phyloP scores from a whole-genome alignment of 2,797 vertebrate species.

The Vultur gryphus region DNA sequence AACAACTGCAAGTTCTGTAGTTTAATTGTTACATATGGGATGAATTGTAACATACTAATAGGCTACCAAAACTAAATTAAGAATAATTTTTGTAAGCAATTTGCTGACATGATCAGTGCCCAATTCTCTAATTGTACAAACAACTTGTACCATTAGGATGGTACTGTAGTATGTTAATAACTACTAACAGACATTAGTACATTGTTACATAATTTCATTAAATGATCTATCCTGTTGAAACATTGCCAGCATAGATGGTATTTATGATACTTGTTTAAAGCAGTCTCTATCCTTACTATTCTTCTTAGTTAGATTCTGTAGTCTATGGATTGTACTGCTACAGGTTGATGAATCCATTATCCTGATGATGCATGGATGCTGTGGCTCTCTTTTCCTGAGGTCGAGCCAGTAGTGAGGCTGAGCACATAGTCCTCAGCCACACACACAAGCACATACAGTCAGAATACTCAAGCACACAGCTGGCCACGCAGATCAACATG shows the following conservation, averaged over 20 bases:
- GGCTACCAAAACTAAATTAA: not conserved
- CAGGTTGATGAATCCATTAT: not conserved
- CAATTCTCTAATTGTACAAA: not conserved
- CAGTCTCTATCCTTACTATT: not conserved
- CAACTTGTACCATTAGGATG: not conserved
- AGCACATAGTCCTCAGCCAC: not conserved
- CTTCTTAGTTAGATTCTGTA: not conserved
- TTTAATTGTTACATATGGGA: not conserved
- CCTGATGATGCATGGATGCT: not conserved
- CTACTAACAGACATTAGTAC: not conserved
- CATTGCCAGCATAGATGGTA: not conserved
- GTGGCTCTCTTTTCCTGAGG: not conserved
- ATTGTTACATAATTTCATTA: not conserved
- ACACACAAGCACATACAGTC: not conserved
- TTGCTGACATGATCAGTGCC: not conserved
- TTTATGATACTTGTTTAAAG: not conserved
- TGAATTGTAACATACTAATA: not conserved
- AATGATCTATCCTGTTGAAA: not conserved
- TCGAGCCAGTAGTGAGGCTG: not conserved
- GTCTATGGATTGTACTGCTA: not conserved
- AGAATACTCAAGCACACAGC: not conserved
- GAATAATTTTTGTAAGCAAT: not conserved
- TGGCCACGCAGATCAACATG: not conserved
- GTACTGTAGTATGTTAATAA: not conserved
- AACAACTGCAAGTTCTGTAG: not conserved